Percentiles rank a stretch among this genome's conserved stretches.
phyloP scores from a whole-genome alignment of 2,888 invertebrate genomes.

The Athripsodes cinereus region DNA sequence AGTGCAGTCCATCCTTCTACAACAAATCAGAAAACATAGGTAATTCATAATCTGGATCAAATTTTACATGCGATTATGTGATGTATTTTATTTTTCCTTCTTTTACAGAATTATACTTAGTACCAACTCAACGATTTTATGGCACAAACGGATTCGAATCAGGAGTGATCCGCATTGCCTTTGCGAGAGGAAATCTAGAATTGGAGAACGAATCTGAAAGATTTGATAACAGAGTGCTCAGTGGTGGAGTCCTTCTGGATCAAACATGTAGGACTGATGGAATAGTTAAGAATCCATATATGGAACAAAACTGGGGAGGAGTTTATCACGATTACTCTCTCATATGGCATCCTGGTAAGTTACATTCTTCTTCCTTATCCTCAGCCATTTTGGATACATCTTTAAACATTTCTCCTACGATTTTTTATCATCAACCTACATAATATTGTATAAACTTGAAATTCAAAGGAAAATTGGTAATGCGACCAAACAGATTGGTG shows the following conservation, averaged over 20 bases:
- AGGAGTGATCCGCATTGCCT: slow-evolving; percentile 67
- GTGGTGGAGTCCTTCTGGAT: slow-evolving; percentile 46
- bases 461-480: too few species aligned
- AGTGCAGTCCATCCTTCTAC: too few species aligned
- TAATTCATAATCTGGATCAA: too few species aligned
- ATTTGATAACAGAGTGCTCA: slow-evolving; percentile 40
- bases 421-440: too few species aligned
- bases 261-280: slow-evolving; percentile 35
- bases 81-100: background rate
- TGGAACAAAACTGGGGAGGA: slow-evolving; percentile 43
- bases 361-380: slow-evolving; percentile 7
- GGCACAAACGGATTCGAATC: slow-evolving; percentile 53
- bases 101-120: slow-evolving; percentile 44
- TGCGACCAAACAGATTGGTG: too few species aligned
- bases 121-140: slow-evolving; percentile 57
- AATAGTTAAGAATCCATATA: slow-evolving; percentile 29
- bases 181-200: slow-evolving; percentile 57
- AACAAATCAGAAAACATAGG: too few species aligned
- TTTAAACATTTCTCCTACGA: too few species aligned
- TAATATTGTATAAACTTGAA: background rate
- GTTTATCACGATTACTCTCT: slow-evolving; percentile 59
- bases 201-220: slow-evolving; percentile 35
- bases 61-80: too few species aligned
- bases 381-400: too few species aligned
- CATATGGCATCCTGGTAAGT: slow-evolving; percentile 59